Evolutionary conservation across 2,797 vertebrate species (phyloP), one percentile per base, ranked within the genome.

Genomic region (Urocyon cinereoargenteus): DNA sequence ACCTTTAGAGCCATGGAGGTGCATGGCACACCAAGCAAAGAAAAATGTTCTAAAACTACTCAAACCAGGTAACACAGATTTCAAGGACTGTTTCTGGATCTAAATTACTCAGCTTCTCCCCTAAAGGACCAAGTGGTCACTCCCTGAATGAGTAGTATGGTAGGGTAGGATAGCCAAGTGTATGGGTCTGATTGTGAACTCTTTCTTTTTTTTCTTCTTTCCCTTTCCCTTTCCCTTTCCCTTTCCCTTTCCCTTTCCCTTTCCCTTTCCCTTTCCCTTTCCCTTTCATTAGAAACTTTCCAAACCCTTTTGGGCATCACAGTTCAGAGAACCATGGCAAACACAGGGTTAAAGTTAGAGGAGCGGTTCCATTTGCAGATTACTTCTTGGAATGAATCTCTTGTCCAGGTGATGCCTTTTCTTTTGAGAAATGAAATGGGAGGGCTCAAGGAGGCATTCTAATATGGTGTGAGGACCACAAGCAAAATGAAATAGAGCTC

Each of bases 401-500:
- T 75, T 75, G 45, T 16, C 36, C 9, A 55, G 28, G 18, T 34
- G 86, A 91, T 68, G 24, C 16, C 78, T 92, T 62, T 95, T 75
- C 59, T 94, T 96, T 61, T 59, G 49, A 96, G 82, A 72, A 93
- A 91, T 72, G 97, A 88, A 94, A 79, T 78, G 84, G 89, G 66
- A n/a, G 82, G 36, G 36, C 57, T 95, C 94, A 86, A 83, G 97
- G 70, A 68, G 72, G 81, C 59, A 2, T 77, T 88, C 53, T 94
- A 90, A 3, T 59, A 22, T 64, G 90, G 92, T 90, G 73, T 62
- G 36, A 96, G 91, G 57, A 94, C 31, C 62, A 64, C 28, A 10
- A 82, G 36, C 87, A 86, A 78, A 87, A 36, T 94, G 94, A 73
- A 86, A 18, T 96, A 93, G 94, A 73, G 95, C 92, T 98, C 84